Evolutionary conservation across 2,113 vertebrate species (phyloP).

Genomic region (Myocastor coypus): DNA sequence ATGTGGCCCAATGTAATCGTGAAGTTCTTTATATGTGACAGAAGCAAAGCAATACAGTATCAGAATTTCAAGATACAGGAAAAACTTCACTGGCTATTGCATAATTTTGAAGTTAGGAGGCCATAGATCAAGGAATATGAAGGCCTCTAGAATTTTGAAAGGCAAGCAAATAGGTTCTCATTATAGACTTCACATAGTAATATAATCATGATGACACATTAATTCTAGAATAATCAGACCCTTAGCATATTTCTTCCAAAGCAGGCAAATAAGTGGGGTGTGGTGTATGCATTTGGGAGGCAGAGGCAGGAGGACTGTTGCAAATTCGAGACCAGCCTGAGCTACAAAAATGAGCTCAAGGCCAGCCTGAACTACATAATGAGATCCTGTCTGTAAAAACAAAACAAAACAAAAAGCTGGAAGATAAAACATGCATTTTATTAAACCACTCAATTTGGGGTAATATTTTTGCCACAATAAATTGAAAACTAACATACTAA

Average conservation of each 20-base stretch:
- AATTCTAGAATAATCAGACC: background rate
- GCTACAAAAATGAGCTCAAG: too few species aligned
- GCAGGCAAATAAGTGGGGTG: too few species aligned
- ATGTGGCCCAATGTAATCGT: background rate
- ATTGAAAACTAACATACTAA: conserved; percentile 50
- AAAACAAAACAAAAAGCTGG: background rate
- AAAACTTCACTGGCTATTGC: background rate
- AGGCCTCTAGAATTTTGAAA: background rate
- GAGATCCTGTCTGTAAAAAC: too few species aligned
- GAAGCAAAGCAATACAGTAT: background rate
- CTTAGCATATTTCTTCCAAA: background rate
- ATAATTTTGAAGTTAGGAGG: background rate
- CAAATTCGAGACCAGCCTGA: too few species aligned
- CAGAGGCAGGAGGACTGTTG: too few species aligned
- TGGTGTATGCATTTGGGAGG: too few species aligned
- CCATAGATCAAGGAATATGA: background rate
- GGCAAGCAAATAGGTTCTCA: background rate
- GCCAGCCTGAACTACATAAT: too few species aligned
- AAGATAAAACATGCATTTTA: background rate
- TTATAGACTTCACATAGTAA: background rate
- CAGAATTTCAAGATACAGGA: background rate
- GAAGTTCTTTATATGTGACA: background rate
- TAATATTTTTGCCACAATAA: background rate
- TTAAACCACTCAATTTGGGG: conserved; percentile 18
- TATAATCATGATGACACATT: background rate